Evolutionary conservation across 1,140 invertebrate genomes (phyloP), one percentile per base, ranked within the genome.

Genomic region (Monomorium pharaonis): DNA sequence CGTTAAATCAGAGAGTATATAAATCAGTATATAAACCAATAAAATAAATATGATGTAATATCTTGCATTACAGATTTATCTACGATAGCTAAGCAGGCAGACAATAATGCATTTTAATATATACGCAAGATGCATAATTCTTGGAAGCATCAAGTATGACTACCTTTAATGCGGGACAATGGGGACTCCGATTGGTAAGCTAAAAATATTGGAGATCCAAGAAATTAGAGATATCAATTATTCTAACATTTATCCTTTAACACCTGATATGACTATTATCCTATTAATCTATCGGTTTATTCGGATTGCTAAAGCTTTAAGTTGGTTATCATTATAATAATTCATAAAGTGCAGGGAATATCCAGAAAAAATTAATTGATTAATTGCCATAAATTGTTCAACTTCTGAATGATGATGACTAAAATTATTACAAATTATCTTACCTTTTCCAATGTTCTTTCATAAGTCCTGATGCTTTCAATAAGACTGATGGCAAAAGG

Each of bases 401-500:
- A 84, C 33, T 86, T 86, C 10, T 60, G 30, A 83, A 33, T 69
- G 9, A n/a, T 69, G 21, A 30, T 42, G 1, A 24, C 2, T 67
- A 69, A 37, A 62, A 33, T 54, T 24, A 54, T 24, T 30, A 44
- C 0, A 47, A 47, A 60, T 42, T 24, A 24, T 47, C 67, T 95
- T 96, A 99, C 98, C 97, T 99, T 99, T 95, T 99, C 98, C 92
- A 99, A 95, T 6, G 98, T 99, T 93, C 98, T 97, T 94, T 99
- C 98, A 93, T 99, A 99, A 7, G 99, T 99, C 87, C 98, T 96
- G 24, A 99, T 98, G 94, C 98, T 99, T 95, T 99, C 99, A 93
- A 99, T 99, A 58, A 99, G 96, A 4, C 99, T 99, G 90, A 99
- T 99, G 7, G 99, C 99, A 95, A 99, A 99, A 3, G 99, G 99